A percentile compares a stretch with the other conserved stretches of the same genome.
These are phyloP conservation scores for Tetragonula clypearis DNA, from an alignment of 1,140 invertebrate genomes.

Conservation along the genomic window DNA sequence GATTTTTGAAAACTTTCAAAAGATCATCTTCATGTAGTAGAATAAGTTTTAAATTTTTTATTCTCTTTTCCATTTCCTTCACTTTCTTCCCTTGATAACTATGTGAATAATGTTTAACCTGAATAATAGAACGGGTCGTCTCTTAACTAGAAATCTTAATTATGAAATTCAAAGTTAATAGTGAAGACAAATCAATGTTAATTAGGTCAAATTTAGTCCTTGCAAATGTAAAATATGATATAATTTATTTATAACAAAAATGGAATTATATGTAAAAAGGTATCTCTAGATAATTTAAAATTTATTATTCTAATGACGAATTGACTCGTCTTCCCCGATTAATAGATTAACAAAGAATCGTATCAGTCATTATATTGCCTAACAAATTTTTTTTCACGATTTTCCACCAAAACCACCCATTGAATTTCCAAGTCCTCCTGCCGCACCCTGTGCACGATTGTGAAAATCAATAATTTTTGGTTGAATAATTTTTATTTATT, in stretches of 20 bases:
- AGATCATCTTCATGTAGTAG: constrained; percentile 17
- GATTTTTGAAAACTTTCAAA: constrained; percentile 11
- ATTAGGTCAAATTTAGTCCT: not conserved
- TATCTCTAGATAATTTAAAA: too few species aligned
- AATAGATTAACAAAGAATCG: constrained; percentile 12
- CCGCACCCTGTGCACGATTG: constrained; percentile 86
- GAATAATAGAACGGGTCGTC: not conserved
- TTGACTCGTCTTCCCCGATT: not conserved
- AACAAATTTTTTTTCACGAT: constrained; percentile 66
- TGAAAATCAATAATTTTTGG: too few species aligned
- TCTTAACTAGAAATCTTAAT: not conserved
- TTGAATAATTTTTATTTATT: too few species aligned
- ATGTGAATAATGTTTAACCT: constrained; percentile 4
- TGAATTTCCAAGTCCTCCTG: constrained; percentile 88
- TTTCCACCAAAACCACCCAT: constrained; percentile 88
- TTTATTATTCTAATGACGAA: not conserved
- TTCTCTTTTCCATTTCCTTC: not conserved
- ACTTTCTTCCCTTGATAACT: not conserved
- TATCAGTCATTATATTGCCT: not conserved
- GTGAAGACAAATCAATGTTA: not conserved
- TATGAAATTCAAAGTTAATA: not conserved
- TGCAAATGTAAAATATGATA: not conserved
- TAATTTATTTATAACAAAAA: not conserved
- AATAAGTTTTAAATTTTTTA: constrained; percentile 1
- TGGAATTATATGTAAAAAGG: not conserved